Conservation (phyloP, 2,113 vertebrate genomes). For the Hippocampus comes region DNA sequence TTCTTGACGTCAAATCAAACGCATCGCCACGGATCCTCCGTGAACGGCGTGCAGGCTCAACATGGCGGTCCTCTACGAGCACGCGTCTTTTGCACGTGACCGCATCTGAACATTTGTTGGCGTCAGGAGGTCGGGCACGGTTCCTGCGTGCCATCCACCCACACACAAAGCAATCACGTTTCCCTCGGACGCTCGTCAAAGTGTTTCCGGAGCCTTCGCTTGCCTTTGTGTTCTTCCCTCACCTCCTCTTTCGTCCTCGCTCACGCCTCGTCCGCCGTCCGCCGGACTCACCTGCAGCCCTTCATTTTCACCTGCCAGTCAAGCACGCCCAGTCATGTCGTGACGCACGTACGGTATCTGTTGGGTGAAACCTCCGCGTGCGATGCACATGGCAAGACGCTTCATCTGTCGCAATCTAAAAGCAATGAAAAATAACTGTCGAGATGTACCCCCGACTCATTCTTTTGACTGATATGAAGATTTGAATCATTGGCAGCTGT, state of each 20-base stretch:
- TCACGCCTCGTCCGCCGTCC: too few species aligned
- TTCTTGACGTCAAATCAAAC: not conserved
- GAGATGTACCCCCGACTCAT: too few species aligned
- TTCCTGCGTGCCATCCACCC: not conserved
- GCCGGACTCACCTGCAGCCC: conserved; percentile 9
- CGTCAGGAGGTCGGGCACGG: not conserved
- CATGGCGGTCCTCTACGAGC: not conserved
- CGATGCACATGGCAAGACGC: too few species aligned
- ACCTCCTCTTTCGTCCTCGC: not conserved
- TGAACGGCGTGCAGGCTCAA: not conserved
- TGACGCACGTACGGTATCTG: too few species aligned
- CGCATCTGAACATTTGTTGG: not conserved
- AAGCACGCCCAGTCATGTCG: not conserved
- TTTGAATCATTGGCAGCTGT: too few species aligned
- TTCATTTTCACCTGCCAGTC: conserved; percentile 14
- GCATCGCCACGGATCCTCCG: not conserved
- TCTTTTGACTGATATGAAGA: too few species aligned
- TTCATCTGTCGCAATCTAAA: too few species aligned
- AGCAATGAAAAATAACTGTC: too few species aligned
- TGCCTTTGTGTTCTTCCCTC: not conserved
- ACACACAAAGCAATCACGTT: not conserved
- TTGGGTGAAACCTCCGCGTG: too few species aligned
- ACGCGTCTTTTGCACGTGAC: not conserved
- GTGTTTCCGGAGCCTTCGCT: not conserved
- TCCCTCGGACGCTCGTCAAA: not conserved